phyloP scores from a whole-genome alignment of 1,140 invertebrate species.

The Dendrolimus kikuchii region DNA sequence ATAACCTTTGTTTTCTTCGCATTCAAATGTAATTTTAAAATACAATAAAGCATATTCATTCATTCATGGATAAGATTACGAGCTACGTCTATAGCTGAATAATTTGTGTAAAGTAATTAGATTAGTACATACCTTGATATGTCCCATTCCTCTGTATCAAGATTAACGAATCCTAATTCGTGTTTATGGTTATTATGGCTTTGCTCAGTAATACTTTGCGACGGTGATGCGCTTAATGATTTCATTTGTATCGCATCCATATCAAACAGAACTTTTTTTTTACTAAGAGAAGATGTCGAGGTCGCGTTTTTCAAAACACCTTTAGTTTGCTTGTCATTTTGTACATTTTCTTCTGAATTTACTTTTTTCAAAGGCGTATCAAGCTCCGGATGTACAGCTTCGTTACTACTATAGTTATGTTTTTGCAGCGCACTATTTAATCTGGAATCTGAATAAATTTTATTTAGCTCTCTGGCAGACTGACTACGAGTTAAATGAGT shows the following conservation, averaged over 20 bases:
- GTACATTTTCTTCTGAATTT: constrained; percentile 47
- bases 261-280: constrained; percentile 76
- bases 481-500: constrained; percentile 21
- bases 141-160: constrained; percentile 67
- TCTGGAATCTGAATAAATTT: constrained; percentile 3
- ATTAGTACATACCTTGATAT: constrained; percentile 61
- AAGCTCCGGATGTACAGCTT: constrained; percentile 32
- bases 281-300: constrained; percentile 67
- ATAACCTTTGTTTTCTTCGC: too few species aligned
- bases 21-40: too few species aligned
- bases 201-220: constrained; percentile 54
- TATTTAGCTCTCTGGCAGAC: constrained; percentile 19
- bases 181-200: constrained; percentile 49
- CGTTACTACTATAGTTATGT: constrained; percentile 29
- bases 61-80: too few species aligned
- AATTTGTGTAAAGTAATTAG: background rate
- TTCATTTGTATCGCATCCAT: constrained; percentile 72
- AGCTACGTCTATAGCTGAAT: too few species aligned
- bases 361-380: constrained; percentile 28
- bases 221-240: constrained; percentile 59
- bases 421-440: background rate
- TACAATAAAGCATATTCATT: too few species aligned
- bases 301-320: constrained; percentile 73
- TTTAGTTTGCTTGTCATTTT: constrained; percentile 56
- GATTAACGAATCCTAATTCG: constrained; percentile 47